These are phyloP conservation scores for Monopterus albus DNA, from an alignment of 2,113 vertebrate genomes.

Conservation along the genomic window DNA sequence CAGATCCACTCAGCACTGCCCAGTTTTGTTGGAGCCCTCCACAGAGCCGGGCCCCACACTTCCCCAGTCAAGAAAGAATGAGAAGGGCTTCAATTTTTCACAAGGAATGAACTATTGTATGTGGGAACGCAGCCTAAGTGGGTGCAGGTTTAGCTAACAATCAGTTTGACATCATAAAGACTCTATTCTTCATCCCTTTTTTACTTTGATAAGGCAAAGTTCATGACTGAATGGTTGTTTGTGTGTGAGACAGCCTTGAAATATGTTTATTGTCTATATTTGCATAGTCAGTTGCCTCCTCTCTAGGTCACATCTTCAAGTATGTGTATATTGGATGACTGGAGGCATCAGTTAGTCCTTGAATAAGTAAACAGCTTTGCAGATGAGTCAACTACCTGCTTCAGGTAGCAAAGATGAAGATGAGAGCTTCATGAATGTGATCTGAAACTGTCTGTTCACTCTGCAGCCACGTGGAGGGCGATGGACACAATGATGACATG, in stretches of 20 bases:
- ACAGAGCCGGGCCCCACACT: too few species aligned
- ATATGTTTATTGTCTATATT: not conserved
- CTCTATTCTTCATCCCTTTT: too few species aligned
- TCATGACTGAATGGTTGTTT: not conserved
- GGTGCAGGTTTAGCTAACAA: too few species aligned
- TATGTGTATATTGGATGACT: conserved; percentile 22
- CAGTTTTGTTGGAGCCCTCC: too few species aligned
- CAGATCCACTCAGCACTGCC: too few species aligned
- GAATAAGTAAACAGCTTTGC: conserved; percentile 44
- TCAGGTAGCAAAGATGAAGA: conserved; percentile 32
- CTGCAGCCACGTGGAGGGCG: not conserved
- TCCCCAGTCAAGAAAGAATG: too few species aligned
- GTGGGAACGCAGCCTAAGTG: too few species aligned
- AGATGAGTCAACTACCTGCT: conserved; percentile 35
- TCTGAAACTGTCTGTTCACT: not conserved
- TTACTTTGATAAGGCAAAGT: not conserved
- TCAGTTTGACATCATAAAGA: too few species aligned
- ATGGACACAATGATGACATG: not conserved
- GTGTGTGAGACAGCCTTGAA: not conserved
- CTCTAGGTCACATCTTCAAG: not conserved
- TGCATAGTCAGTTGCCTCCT: not conserved
- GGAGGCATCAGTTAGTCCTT: conserved; percentile 26
- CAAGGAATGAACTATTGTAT: too few species aligned
- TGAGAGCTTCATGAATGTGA: conserved; percentile 7
- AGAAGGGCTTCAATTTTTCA: too few species aligned